These are phyloP conservation scores for Micrasema longulum DNA, from an alignment of 1,140 invertebrate species.

Conservation along the genomic window DNA sequence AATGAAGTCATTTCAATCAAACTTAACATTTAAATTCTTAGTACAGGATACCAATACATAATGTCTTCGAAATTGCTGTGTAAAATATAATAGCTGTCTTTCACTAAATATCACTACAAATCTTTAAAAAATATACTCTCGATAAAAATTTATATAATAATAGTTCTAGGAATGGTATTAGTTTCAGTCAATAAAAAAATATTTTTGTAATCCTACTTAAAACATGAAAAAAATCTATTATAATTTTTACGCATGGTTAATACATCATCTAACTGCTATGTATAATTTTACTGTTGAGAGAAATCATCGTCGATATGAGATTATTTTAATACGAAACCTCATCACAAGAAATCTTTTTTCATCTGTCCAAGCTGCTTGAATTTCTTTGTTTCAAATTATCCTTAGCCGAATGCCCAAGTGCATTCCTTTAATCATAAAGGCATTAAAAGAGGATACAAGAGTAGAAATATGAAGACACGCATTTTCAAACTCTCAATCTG, in stretches of 20 bases:
- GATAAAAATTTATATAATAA: not conserved
- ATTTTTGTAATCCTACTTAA: not conserved
- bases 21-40: not conserved
- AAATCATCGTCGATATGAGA: too few species aligned
- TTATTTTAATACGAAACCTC: too few species aligned
- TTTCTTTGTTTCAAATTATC: too few species aligned
- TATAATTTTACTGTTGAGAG: too few species aligned
- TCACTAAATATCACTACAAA: slow-evolving; percentile 17
- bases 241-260: too few species aligned
- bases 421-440: too few species aligned
- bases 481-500: not conserved
- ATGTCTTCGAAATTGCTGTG: not conserved
- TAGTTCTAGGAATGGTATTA: slow-evolving; percentile 33
- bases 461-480: not conserved
- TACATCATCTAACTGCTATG: too few species aligned
- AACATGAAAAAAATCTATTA: too few species aligned
- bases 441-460: too few species aligned
- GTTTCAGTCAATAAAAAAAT: slow-evolving; percentile 34
- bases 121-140: slow-evolving; percentile 7
- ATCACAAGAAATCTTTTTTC: too few species aligned
- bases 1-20: not conserved
- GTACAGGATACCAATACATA: not conserved
- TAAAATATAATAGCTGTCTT: slow-evolving; percentile 34
- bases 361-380: too few species aligned
- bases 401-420: too few species aligned